Conservation (phyloP, 2,888 invertebrate species). For the Rhamnusium bicolor region DNA sequence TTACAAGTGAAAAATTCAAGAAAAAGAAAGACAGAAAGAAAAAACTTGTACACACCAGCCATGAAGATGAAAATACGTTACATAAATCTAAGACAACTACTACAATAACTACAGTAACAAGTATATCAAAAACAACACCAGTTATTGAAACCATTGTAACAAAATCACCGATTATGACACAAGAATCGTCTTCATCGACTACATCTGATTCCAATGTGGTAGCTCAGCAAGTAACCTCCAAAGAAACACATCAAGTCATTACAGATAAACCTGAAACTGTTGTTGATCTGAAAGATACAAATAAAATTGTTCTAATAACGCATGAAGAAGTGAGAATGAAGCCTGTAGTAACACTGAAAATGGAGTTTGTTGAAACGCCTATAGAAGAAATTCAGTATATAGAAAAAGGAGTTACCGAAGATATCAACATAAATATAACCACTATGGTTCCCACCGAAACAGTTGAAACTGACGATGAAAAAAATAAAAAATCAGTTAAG, state of each 20-base stretch:
- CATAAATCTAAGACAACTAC: constrained; percentile 47
- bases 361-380: constrained; percentile 72
- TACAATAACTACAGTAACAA: constrained; percentile 48
- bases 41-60: not conserved
- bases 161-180: constrained; percentile 31
- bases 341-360: constrained; percentile 78
- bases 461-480: constrained; percentile 39
- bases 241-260: not conserved
- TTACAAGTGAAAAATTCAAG: not conserved
- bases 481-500: constrained; percentile 36
- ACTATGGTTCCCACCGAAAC: not conserved
- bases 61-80: not conserved
- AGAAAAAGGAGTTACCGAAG: constrained; percentile 40
- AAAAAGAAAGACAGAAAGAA: not conserved
- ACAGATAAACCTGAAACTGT: constrained; percentile 25
- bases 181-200: constrained; percentile 35
- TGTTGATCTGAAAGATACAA: constrained; percentile 55
- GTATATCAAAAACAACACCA: constrained; percentile 43
- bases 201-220: not conserved
- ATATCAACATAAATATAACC: not conserved
- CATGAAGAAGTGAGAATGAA: constrained; percentile 81
- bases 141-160: constrained; percentile 42
- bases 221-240: not conserved
- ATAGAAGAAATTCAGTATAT: constrained; percentile 52
- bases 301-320: constrained; percentile 79